Evolutionary conservation across 2,113 vertebrate species (phyloP).

Genomic region (Danio rerio): DNA sequence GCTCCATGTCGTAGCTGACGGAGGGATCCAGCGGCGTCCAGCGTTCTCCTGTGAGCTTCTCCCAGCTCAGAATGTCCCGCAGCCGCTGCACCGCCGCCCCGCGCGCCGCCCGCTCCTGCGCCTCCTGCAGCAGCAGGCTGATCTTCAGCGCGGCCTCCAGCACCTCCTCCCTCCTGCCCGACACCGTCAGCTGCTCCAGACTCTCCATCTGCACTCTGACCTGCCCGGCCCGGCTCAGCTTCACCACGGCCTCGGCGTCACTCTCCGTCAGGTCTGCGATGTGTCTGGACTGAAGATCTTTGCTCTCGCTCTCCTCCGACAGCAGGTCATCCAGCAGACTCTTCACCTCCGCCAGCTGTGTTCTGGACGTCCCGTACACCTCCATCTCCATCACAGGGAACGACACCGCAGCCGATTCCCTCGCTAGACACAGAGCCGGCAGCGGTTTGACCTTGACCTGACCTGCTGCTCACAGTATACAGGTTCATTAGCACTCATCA

Average conservation of each 20-base stretch:
- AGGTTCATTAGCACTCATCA: no score
- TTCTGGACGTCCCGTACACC: slow-evolving; percentile 47
- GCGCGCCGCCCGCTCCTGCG: slow-evolving; percentile 37
- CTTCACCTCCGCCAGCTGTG: slow-evolving; percentile 49
- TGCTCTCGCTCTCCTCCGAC: slow-evolving; percentile 53
- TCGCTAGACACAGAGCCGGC: not conserved
- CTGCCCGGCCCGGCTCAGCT: slow-evolving; percentile 52
- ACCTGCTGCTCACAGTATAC: not conserved
- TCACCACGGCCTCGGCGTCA: slow-evolving; percentile 53
- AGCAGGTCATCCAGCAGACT: slow-evolving; percentile 60
- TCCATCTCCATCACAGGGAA: slow-evolving; percentile 56
- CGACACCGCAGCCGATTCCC: not conserved
- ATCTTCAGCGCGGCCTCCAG: slow-evolving; percentile 55
- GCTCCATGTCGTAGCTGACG: slow-evolving; percentile 62
- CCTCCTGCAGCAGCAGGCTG: slow-evolving; percentile 50
- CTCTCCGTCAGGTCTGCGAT: slow-evolving; percentile 36
- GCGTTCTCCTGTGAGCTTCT: slow-evolving; percentile 36
- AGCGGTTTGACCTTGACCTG: not conserved
- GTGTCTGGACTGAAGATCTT: slow-evolving; percentile 42
- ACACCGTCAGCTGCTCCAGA: slow-evolving; percentile 51
- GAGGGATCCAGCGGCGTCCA: slow-evolving; percentile 44
- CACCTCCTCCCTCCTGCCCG: slow-evolving; percentile 61
- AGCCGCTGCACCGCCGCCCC: slow-evolving; percentile 57
- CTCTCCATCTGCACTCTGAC: slow-evolving; percentile 41
- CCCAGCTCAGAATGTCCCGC: slow-evolving; percentile 61